Evolutionary conservation across 2,113 vertebrate species (phyloP).

Genomic region (Cervus canadensis): DNA sequence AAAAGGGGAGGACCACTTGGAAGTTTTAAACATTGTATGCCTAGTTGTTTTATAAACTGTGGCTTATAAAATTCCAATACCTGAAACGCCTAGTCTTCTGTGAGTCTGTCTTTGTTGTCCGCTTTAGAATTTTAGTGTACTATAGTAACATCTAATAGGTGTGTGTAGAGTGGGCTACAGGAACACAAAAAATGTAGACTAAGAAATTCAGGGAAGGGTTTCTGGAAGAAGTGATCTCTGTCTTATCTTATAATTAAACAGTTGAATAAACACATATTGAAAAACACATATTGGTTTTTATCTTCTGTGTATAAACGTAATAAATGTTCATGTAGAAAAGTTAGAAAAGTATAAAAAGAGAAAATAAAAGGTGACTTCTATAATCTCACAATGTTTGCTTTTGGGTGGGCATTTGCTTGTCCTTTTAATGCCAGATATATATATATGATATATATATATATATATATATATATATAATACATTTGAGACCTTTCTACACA

Average conservation of each 20-base stretch:
- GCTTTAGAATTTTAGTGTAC: background rate
- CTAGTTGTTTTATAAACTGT: background rate
- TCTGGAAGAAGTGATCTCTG: constrained; percentile 7
- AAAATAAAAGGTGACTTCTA: background rate
- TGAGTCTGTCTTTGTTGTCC: background rate
- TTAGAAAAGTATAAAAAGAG: background rate
- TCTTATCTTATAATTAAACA: background rate
- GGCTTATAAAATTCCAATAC: background rate
- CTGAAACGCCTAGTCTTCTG: background rate
- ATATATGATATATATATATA: background rate
- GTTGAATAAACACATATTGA: background rate
- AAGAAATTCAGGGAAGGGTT: background rate
- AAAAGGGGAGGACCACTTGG: background rate
- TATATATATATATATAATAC: background rate
- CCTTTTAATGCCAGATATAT: background rate
- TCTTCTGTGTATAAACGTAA: background rate
- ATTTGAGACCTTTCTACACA: background rate
- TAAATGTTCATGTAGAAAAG: background rate
- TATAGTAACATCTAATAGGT: background rate
- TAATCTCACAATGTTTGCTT: background rate
- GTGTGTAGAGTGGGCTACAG: background rate
- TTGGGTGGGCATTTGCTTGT: background rate
- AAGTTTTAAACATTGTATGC: background rate
- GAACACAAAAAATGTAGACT: background rate
- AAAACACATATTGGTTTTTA: background rate